Evolutionary conservation across 1,140 invertebrate species (phyloP), one percentile per base, ranked within the genome.

Genomic region (Sitobion miscanthi): DNA sequence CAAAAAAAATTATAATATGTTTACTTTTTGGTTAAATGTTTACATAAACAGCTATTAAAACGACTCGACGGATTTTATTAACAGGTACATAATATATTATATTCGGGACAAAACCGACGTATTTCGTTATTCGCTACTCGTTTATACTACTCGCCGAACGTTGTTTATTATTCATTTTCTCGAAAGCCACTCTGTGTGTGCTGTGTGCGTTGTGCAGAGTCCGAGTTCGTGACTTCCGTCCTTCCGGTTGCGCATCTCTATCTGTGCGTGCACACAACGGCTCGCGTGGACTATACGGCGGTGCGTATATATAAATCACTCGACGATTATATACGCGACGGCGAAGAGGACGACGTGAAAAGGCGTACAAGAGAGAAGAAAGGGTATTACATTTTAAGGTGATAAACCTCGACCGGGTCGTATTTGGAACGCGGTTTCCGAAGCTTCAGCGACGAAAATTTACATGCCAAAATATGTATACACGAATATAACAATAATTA

Each of bases 381-480:
- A 83, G 77, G 91, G 47, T 92, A 92, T 82, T 92, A 83, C 25
- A 92, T 92, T 92, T 83, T 92, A 92, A 92, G 91, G 91, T 92
- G 91, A 92, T 92, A 82, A 82, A 92, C 69, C 91, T 35, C 90
- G 77, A 35, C 20, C 21, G 69, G 47, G 91, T 82, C 83, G 52
- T 92, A 52, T 92, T 92, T 47, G 77, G 11, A 92, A 83, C 62
- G 77, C 62, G 77, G 69, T 92, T 92, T 92, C 91, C 77, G 77
- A 83, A 82, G 45, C 90, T 69, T 35, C 62, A 52, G 21, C 57
- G 69, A 35, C 57, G 38, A 82, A 92, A 92, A 92, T 92, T 83
- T 92, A 92, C 91, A 92, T 92, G 47, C 91, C 47, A 7, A 52
- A 92, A 92, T 92, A 54, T 91, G 30, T 87, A 47, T 83, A 83